Evolutionary conservation across 92 coral and sea anemone genomes (phyloP), one percentile per base, ranked within the genome.

Genomic region (Palythoa grandiflora): DNA sequence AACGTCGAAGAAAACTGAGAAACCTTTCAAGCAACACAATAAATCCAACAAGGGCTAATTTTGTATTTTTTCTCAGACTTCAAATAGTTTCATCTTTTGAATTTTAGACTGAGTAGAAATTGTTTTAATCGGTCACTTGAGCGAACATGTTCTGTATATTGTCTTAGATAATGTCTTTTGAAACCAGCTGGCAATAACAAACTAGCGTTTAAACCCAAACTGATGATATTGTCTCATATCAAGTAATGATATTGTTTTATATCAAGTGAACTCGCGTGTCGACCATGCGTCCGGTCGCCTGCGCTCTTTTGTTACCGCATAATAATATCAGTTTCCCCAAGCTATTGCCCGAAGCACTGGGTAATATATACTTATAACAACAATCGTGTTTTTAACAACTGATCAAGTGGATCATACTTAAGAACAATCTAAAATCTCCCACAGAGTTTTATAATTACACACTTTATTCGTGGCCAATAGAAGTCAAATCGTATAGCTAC

Each of bases 161-260:
- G 70, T 63, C 70, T n/a, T 17, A 63, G 70, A 63, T 63, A 63
- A 63, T 63, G 28, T 63, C 70, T 63, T 63, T 21, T 63, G 70
- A 63, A 63, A 35, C 36, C 28, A 63, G 70, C 70, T 17, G 70
- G 28, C 35, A 63, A 63, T 63, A 16, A 63, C n/a, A 19, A 17
- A 63, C 70, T 3, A 2, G n/a, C 17, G 19, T n/a, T 63, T n/a
- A 63, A 63, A 63, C 70, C 50, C 5, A 44, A 44, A 44, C 50
- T 44, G 5, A 44, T 44, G 5, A 44, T 44, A 44, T 44, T 44
- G 50, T 44, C 7, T 44, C 50, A 44, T 44, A 44, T 2, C 50
- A 44, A 44, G 50, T 44, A 44, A 28, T 28, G 28, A 28, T 28
- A 28, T 28, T 28, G 28, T 28, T 28, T 28, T 28, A 28, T 28